These are phyloP conservation scores for Magallana gigas DNA, from an alignment of 1,140 invertebrate genomes.

Conservation along the genomic window DNA sequence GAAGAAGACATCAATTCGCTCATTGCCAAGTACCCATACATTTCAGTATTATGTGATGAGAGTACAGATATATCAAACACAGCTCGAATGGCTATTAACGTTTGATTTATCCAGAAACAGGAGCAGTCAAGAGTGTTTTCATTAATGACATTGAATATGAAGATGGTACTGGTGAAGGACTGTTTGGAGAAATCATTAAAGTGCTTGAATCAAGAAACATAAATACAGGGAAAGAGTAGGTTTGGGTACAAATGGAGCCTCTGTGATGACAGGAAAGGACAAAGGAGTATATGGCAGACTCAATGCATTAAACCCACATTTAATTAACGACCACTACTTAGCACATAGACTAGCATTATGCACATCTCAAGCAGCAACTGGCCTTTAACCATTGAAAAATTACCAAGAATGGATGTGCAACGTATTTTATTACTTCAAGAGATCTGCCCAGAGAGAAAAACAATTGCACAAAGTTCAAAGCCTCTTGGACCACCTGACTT, in stretches of 20 bases:
- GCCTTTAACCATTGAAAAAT: constrained; percentile 26
- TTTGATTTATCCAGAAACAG: constrained; percentile 32
- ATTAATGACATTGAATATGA: constrained; percentile 41
- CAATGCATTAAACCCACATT: constrained; percentile 34
- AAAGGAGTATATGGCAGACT: constrained; percentile 34
- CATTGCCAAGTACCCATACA: constrained; percentile 13
- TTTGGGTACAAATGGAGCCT: constrained; percentile 54
- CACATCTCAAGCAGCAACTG: constrained; percentile 49
- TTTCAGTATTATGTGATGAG: constrained; percentile 40
- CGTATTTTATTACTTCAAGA: constrained; percentile 29
- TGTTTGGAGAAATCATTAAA: constrained; percentile 36
- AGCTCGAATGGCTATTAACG: constrained; percentile 43
- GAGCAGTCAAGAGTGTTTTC: constrained; percentile 27
- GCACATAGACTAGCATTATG: constrained; percentile 49
- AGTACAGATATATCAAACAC: constrained; percentile 53
- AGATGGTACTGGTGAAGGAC: constrained; percentile 43
- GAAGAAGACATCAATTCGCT: constrained; percentile 25
- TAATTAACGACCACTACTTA: constrained; percentile 48
- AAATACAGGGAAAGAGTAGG: neutral
- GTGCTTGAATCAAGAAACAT: neutral
- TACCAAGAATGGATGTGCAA: constrained; percentile 6
- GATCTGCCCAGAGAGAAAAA: neutral
- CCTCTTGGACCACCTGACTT: neutral
- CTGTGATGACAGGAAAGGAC: constrained; percentile 51
- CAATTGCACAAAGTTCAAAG: constrained; percentile 4